Base-by-base conservation (phyloP, 2,888 invertebrate genomes). In the Pollenia angustigena region DNA sequence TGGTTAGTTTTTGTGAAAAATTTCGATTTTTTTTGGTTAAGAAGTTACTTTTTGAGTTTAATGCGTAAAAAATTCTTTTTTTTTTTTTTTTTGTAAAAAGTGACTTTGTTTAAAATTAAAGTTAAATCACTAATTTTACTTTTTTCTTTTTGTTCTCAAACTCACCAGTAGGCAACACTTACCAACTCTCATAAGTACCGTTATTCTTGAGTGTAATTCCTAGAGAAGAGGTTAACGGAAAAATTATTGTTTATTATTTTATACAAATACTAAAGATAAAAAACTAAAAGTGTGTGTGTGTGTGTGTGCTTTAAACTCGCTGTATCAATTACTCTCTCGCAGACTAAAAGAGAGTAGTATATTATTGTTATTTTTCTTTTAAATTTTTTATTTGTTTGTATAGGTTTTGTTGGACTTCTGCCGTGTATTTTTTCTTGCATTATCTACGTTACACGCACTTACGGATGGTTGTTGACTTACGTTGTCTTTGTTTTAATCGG, bases 401-500 rank as follows among this genome's bases (percentile, higher is more conserved):
- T 44, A 42, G 14, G 46, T 52, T 9, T 75, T 44, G 18, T 60
- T 75, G 68, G 81, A 66, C 32, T 68, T 68, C 72, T 60, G 58
- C 58, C 58, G 81, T 68, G 68, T 66, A 6, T 23, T 32, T 32
- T 32, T 32, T 32, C 32, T 58, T 16, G 56, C 40, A 50, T 60
- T 23, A 6, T 52, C 52, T 16, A 66, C 50, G n/a, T 62, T 52
- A 62, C 76, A 82, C 75, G 68, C 82, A 76, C 69, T 76, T 18
- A 69, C 52, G 68, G 16, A 44, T 72, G 42, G 46, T 48, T 32
- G 58, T 42, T 60, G 56, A 48, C 50, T 40, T 66, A 78, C 40
- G n/a, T 79, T 14, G 42, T 23, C 44, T 32, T n/a, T 48, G 52
- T 58, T 66, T 50, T 66, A 56, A 81, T 58, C 75, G 58, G 48